phyloP scores from a whole-genome alignment of 1,140 invertebrate genomes.

The Proctacanthus coquilletti region DNA sequence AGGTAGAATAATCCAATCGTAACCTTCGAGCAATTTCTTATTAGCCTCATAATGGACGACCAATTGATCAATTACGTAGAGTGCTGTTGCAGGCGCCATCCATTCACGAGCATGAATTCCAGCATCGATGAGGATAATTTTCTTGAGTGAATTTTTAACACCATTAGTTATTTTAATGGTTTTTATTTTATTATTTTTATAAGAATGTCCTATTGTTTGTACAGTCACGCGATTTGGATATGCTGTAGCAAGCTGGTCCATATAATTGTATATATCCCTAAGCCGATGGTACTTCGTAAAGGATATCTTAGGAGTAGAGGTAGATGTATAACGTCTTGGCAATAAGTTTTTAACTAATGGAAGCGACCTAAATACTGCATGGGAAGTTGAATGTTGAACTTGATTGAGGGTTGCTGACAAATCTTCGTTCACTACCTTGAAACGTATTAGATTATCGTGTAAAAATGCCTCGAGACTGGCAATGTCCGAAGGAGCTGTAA shows the following conservation, averaged over 20 bases:
- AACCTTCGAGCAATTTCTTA: conserved; percentile 30
- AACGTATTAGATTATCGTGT: conserved; percentile 4
- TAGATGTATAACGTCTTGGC: too few relatives aligned
- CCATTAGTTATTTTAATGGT: conserved; percentile 35
- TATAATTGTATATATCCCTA: conserved; percentile 37
- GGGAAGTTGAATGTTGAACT: too few relatives aligned
- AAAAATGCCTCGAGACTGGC: conserved; percentile 11
- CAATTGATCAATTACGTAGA: conserved; percentile 45
- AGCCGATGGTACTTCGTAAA: too few relatives aligned
- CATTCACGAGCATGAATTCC: conserved; percentile 56
- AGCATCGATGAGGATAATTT: conserved; percentile 37
- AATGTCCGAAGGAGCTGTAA: conserved; percentile 15
- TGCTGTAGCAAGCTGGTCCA: conserved; percentile 30
- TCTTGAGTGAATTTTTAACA: conserved; percentile 30
- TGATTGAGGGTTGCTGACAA: too few relatives aligned
- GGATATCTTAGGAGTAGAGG: too few relatives aligned
- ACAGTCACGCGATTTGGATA: conserved; percentile 31
- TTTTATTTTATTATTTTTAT: conserved; percentile 34
- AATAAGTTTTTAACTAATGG: too few relatives aligned
- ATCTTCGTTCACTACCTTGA: conserved; percentile 12
- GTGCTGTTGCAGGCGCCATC: conserved; percentile 45
- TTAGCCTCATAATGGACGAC: conserved; percentile 36
- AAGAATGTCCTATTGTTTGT: conserved; percentile 31
- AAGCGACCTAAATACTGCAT: too few relatives aligned
- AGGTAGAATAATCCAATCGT: conserved; percentile 43